A percentile compares a stretch with the other conserved stretches of the same genome.
These are phyloP conservation scores for Alosa alosa DNA, from an alignment of 2,113 vertebrate species.

Conservation along the genomic window DNA sequence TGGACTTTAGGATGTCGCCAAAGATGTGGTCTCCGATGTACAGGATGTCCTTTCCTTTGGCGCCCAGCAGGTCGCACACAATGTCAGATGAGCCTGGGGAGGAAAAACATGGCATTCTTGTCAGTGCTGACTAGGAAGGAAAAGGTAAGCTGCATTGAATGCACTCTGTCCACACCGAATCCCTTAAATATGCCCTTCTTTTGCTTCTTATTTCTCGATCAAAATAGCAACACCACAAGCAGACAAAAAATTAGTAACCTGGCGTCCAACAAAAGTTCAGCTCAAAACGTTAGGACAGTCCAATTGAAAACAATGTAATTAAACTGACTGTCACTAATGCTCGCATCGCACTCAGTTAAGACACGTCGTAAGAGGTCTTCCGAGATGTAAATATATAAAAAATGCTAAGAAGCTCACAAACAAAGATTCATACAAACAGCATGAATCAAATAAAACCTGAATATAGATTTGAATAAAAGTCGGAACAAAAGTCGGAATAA, in stretches of 20 bases:
- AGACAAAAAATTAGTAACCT: too few relatives aligned
- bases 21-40: slow-evolving; percentile 99
- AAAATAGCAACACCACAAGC: too few relatives aligned
- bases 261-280: too few relatives aligned
- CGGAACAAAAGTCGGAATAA: neutral
- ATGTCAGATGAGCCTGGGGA: slow-evolving; percentile 91
- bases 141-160: too few relatives aligned
- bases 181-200: too few relatives aligned
- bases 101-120: neutral
- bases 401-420: neutral
- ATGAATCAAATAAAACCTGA: neutral
- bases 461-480: neutral
- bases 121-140: too few relatives aligned
- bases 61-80: slow-evolving; percentile 90
- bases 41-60: slow-evolving; percentile 97
- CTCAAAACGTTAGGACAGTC: too few relatives aligned
- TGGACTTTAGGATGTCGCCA: slow-evolving; percentile 98
- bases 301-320: too few relatives aligned
- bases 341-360: too few relatives aligned
- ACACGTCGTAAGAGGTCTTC: neutral
- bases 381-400: neutral
- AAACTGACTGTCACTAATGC: too few relatives aligned
- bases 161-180: too few relatives aligned
- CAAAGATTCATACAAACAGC: neutral
- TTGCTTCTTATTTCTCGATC: too few relatives aligned